Base-by-base conservation (phyloP, 37 sponge, comb jelly and placozoan genomes). In the Chondrosia reniformis region DNA sequence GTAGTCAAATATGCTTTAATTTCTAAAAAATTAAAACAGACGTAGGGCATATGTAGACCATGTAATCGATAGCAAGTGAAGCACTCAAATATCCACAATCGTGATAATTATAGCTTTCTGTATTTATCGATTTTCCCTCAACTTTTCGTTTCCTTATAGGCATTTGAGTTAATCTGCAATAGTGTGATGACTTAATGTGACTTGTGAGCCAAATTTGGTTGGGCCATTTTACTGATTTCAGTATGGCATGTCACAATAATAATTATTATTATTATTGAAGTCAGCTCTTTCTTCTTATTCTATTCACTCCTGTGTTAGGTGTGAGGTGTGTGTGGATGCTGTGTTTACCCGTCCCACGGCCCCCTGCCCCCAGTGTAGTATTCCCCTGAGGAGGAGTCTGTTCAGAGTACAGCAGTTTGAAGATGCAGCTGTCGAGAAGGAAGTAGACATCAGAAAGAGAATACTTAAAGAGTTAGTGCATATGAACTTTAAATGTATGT, bases 381-480 rank as follows among this genome's bases (percentile, higher is more conserved):
- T 81, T 0, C 66, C 80, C 34, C 85, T 98, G 66, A 79, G 90
- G 27, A 85, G 86, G 49, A 94, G 79, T 66, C 86, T 79, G 33
- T 98, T 81, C 76, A 44, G 96, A 32, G 43, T 67, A 46, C 91
- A 90, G 69, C 93, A 91, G 76, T 98, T 98, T 84, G 96, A 95
- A 17, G 95, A 98, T 72, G 39, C 85, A 8, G 32, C 36, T 4
- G 91, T 98, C 6, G 99, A 98, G 75, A 87, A 83, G 33, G 99
- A 98, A 56, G 94, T 98, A 27, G 91, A 98, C 59, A 93, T 98
- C 8, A 76, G 99, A 33, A 98, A 98, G 86, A 84, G 84, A 31
- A 88, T 95, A 25, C 55, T 98, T 12, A 95, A 90, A 56, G 99
- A 93, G 94, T 93, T 30, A 80, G 89, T 58, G 38, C n/a, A n/a